Evolutionary conservation across 2,888 invertebrate genomes (phyloP).

Genomic region (Pollenia amentaria): DNA sequence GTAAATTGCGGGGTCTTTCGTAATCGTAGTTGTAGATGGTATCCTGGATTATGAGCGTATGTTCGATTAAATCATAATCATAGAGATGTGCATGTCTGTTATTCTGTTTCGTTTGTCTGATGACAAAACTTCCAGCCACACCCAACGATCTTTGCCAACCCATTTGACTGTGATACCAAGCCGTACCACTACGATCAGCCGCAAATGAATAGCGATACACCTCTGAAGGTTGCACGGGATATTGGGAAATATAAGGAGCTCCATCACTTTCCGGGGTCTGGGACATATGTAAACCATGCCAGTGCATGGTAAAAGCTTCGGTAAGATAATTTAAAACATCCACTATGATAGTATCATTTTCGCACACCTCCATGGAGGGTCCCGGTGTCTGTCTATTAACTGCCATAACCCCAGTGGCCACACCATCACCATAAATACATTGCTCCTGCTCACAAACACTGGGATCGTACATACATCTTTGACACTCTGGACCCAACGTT

Average conservation of each 20-base stretch:
- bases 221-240: slow-evolving; percentile 81
- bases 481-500: slow-evolving; percentile 80
- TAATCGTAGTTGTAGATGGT: slow-evolving; percentile 80
- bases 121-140: slow-evolving; percentile 79
- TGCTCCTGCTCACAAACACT: slow-evolving; percentile 78
- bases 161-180: slow-evolving; percentile 82
- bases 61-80: slow-evolving; percentile 82
- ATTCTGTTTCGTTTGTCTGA: slow-evolving; percentile 79
- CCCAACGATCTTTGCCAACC: slow-evolving; percentile 81
- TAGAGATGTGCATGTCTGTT: slow-evolving; percentile 80
- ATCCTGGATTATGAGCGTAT: slow-evolving; percentile 81
- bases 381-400: slow-evolving; percentile 82
- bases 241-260: slow-evolving; percentile 80
- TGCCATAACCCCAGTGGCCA: slow-evolving; percentile 80
- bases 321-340: slow-evolving; percentile 81
- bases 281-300: slow-evolving; percentile 82
- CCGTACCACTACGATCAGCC: slow-evolving; percentile 81
- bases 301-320: slow-evolving; percentile 81
- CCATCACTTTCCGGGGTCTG: slow-evolving; percentile 82
- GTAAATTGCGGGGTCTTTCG: slow-evolving; percentile 79
- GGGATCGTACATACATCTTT: slow-evolving; percentile 79
- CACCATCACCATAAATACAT: slow-evolving; percentile 82
- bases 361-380: slow-evolving; percentile 81
- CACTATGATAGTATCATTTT: slow-evolving; percentile 81
- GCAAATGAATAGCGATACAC: slow-evolving; percentile 80